phyloP scores from a whole-genome alignment of 2,797 vertebrate genomes.

The Anisognathus igniventris region DNA sequence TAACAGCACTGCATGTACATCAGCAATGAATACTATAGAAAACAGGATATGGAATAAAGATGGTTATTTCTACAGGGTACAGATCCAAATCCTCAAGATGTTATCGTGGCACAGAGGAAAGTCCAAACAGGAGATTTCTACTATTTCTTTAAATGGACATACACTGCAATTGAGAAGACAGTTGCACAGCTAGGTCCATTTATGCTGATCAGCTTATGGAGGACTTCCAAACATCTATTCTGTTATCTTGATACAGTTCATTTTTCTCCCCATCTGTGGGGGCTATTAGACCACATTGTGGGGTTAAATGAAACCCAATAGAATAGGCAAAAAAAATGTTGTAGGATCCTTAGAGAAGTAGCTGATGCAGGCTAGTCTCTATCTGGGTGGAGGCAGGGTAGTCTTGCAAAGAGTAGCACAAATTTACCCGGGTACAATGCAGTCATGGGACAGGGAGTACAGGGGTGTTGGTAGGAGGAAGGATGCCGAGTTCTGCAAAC shows the following conservation, averaged over 20 bases:
- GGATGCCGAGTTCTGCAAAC: background rate
- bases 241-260: fast-evolving
- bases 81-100: background rate
- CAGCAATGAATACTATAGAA: background rate
- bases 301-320: background rate
- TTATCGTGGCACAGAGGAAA: background rate
- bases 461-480: background rate
- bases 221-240: background rate
- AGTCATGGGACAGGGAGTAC: background rate
- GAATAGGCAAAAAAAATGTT: background rate
- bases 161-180: background rate
- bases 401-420: background rate
- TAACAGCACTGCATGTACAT: background rate
- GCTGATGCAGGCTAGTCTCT: background rate
- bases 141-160: background rate
- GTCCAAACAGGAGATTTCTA: background rate
- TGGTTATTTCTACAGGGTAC: background rate
- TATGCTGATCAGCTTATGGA: background rate
- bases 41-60: background rate
- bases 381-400: background rate
- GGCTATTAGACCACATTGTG: background rate
- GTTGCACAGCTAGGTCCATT: background rate
- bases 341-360: background rate
- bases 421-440: background rate
- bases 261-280: background rate